A percentile compares a stretch with the other conserved stretches of the same genome.
Evolutionary conservation across 2,113 vertebrate genomes (phyloP).

Genomic region (Colaptes auratus): DNA sequence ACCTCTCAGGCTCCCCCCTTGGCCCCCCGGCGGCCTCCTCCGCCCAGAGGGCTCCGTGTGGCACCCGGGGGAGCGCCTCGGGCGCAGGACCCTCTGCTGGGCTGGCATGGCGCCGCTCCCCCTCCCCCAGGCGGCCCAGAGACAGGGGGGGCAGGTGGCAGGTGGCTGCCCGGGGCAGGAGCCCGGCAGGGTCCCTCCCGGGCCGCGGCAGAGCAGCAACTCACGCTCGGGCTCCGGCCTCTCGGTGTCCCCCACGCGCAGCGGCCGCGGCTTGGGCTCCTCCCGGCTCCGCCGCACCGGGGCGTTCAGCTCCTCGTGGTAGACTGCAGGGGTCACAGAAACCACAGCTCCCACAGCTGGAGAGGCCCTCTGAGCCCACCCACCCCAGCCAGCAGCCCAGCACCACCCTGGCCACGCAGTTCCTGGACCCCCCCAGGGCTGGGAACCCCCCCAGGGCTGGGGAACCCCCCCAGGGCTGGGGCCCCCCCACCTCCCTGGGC

Average conservation of each 20-base stretch:
- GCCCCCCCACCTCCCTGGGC: too few relatives aligned
- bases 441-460: too few relatives aligned
- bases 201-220: background rate
- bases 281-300: conserved; percentile 92
- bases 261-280: conserved; percentile 92
- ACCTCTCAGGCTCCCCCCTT: background rate
- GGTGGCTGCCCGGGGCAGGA: background rate
- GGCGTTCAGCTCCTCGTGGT: conserved; percentile 91
- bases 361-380: too few relatives aligned
- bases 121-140: background rate
- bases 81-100: background rate
- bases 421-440: too few relatives aligned
- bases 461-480: too few relatives aligned
- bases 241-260: conserved; percentile 95
- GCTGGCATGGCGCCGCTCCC: background rate
- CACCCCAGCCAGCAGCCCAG: too few relatives aligned
- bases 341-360: too few relatives aligned
- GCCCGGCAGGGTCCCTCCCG: background rate
- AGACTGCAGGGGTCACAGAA: conserved; percentile 78
- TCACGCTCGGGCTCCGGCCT: conserved; percentile 92
- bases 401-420: too few relatives aligned
- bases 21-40: background rate
- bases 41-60: background rate
- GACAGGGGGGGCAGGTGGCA: background rate
- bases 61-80: background rate